These are phyloP conservation scores for Trinorchestia longiramus DNA, from an alignment of 1,140 invertebrate species.

Conservation along the genomic window DNA sequence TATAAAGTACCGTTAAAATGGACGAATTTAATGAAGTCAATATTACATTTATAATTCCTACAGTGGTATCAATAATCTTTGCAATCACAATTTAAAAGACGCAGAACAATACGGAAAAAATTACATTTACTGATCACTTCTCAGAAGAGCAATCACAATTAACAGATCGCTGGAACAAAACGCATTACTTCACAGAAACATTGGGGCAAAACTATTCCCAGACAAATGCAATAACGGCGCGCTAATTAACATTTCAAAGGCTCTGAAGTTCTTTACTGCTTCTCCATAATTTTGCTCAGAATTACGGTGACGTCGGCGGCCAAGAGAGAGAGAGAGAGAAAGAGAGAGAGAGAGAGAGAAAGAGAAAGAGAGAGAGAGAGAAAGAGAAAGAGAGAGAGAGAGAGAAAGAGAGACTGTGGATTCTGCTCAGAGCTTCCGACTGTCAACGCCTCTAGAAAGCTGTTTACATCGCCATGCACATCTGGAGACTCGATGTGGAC, in stretches of 20 bases:
- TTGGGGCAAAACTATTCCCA: not conserved
- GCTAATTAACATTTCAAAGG: conserved; percentile 38
- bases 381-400: too few relatives aligned
- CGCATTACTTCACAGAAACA: not conserved
- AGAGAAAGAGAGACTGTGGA: not conserved
- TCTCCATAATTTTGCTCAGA: conserved; percentile 31
- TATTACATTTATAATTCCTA: not conserved
- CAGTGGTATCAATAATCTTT: not conserved
- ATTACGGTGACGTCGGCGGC: not conserved
- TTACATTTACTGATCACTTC: not conserved
- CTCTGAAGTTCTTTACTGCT: conserved; percentile 28
- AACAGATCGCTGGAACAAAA: not conserved
- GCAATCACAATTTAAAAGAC: not conserved
- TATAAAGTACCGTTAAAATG: not conserved
- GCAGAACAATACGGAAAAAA: not conserved
- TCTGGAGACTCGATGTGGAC: not conserved
- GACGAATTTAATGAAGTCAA: not conserved
- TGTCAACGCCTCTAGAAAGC: not conserved
- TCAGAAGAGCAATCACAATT: not conserved
- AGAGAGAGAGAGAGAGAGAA: too few relatives aligned
- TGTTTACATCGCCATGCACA: not conserved
- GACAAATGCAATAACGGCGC: not conserved
- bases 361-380: not conserved
- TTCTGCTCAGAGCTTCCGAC: not conserved
- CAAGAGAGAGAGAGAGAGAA: not conserved